Base-by-base conservation (phyloP, 2,113 vertebrate species). In the Anguilla rostrata region DNA sequence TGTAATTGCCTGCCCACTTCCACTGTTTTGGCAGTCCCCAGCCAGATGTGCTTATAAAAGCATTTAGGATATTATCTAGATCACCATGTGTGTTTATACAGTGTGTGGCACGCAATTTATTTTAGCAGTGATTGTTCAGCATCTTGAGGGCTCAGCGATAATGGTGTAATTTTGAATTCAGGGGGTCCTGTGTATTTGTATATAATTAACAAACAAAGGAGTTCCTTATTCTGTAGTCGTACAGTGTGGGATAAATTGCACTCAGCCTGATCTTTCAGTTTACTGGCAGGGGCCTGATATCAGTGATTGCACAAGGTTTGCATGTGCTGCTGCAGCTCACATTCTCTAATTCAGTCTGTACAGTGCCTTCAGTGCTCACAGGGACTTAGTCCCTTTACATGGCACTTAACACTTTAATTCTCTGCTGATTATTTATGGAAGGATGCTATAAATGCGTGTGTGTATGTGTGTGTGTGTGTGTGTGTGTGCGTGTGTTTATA, bases 141-240 rank as follows among this genome's bases (percentile, higher is more conserved):
- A 75, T 75, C n/a, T 75, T n/a, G 29, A 75, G 22, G 26, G 26
- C 26, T 75, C n/a, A 75, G 9, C n/a, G 12, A 34, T 75, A 14
- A 75, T 75, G 71, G n/a, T 29, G n/a, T 75, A 14, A 75, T 34
- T 75, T 75, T 75, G n/a, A 75, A 75, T 75, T 22, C 9, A 22
- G 26, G 26, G 26, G 26, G 26, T n/a, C 71, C 40, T 71, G 78
- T 83, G 86, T 86, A 82, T 63, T 78, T n/a, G 15, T 78, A 39
- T 85, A 34, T 22, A n/a, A 85, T 29, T n/a, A 75, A 75, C 26
- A 75, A 29, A 75, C 71, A 75, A 75, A 75, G 71, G 71, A 34
- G 71, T 34, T 75, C n/a, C n/a, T 11, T 66, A 66, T 66, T 75
- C 71, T 75, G 71, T 26, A 75, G 71, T 29, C 66, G 11, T 75